phyloP scores from a whole-genome alignment of 2,113 vertebrate species.

The Gasterosteus aculeatus region DNA sequence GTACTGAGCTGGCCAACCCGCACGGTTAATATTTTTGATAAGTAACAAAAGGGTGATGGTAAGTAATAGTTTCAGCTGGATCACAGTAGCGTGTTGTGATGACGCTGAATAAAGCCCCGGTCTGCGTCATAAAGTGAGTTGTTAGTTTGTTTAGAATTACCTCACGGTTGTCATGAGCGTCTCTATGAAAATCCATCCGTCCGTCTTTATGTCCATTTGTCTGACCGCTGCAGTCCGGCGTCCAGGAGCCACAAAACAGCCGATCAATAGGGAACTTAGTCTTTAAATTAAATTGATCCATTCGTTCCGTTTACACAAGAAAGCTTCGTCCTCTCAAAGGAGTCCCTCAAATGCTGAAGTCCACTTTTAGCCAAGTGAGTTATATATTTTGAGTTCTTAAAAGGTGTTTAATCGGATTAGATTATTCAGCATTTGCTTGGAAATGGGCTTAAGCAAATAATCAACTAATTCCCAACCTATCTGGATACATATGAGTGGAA shows the following conservation, averaged over 20 bases:
- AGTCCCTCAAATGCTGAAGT: slow-evolving; percentile 24
- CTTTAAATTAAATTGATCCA: slow-evolving; percentile 38
- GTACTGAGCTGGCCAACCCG: not conserved
- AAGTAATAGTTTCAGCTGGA: not conserved
- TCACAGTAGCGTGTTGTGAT: slow-evolving; percentile 27
- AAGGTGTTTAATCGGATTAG: slow-evolving; percentile 13
- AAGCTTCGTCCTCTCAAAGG: not conserved
- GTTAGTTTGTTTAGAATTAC: slow-evolving; percentile 72
- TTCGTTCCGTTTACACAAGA: not conserved
- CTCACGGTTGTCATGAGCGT: slow-evolving; percentile 68
- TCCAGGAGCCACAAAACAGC: slow-evolving; percentile 37
- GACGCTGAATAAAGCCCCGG: slow-evolving; percentile 8
- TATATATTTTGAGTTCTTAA: slow-evolving; percentile 10
- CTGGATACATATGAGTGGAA: not conserved
- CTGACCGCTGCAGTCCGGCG: slow-evolving; percentile 36
- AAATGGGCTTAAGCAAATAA: not conserved
- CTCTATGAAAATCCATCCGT: slow-evolving; percentile 59
- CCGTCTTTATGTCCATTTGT: not conserved
- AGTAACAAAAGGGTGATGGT: not conserved
- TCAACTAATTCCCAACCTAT: not conserved
- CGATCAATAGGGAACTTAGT: slow-evolving; percentile 6
- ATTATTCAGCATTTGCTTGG: not conserved
- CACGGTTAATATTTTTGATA: not conserved
- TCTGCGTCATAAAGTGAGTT: slow-evolving; percentile 50
- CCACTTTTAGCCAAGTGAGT: not conserved